Conservation (phyloP, 1,140 invertebrate species). For the Bombus difficillimus region DNA sequence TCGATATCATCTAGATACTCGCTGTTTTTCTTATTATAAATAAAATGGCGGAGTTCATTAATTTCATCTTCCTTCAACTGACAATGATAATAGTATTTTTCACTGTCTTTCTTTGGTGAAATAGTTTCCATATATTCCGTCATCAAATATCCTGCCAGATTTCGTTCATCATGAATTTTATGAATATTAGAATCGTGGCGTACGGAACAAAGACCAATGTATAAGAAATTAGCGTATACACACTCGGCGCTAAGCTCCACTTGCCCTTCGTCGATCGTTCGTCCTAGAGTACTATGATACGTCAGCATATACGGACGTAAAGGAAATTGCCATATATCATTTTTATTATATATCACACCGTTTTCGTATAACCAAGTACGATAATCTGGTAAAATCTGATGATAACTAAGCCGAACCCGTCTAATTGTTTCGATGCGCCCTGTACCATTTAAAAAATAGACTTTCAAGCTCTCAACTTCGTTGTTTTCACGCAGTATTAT, state of each 20-base stretch:
- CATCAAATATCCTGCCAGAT: neutral
- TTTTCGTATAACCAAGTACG: neutral
- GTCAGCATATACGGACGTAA: constrained; percentile 8
- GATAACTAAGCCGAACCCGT: neutral
- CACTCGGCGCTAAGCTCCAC: neutral
- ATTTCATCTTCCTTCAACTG: fast-evolving
- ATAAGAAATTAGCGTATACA: neutral
- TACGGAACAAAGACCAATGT: constrained; percentile 16
- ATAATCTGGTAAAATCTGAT: constrained; percentile 22
- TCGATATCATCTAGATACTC: neutral
- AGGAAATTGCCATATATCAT: neutral
- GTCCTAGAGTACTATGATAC: constrained; percentile 6
- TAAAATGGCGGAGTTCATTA: no score
- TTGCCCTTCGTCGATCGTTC: neutral
- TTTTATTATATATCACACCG: fast-evolving
- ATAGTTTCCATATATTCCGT: constrained; percentile 12
- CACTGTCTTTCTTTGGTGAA: fast-evolving
- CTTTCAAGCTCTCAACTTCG: fast-evolving
- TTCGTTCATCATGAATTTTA: neutral
- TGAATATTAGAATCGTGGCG: neutral
- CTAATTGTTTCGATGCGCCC: fast-evolving
- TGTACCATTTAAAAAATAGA: neutral
- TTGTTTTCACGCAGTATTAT: neutral
- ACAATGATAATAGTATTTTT: constrained; percentile 20
- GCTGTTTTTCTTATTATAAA: neutral